Percentiles rank a stretch among this genome's conserved stretches.
Conservation (phyloP, 2,888 invertebrate genomes). For the Macrosiphum euphorbiae region DNA sequence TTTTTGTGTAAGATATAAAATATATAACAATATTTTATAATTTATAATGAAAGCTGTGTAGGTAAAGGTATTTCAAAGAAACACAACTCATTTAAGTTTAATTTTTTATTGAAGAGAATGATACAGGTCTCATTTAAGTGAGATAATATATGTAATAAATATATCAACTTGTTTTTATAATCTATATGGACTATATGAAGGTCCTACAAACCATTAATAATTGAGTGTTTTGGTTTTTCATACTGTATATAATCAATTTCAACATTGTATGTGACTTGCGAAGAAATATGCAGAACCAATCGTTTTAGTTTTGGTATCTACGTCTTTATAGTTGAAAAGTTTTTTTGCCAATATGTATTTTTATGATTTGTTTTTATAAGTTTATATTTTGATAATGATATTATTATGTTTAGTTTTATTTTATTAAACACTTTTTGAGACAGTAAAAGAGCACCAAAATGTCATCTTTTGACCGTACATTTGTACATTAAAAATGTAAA, state of each 20-base stretch:
- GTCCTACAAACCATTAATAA: slow-evolving; percentile 40
- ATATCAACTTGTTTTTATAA: neutral
- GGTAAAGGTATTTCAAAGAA: neutral
- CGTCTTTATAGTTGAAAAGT: neutral
- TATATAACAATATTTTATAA: neutral
- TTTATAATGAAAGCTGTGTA: neutral
- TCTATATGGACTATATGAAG: slow-evolving; percentile 25
- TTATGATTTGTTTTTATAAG: neutral
- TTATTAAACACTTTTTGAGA: neutral
- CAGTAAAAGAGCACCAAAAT: neutral
- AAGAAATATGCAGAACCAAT: slow-evolving; percentile 46
- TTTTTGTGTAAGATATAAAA: neutral
- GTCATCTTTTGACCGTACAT: neutral
- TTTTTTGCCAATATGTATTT: neutral
- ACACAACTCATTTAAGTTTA: neutral
- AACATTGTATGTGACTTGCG: slow-evolving; percentile 23
- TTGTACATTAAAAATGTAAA: neutral
- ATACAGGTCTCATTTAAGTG: neutral
- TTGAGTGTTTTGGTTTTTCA: slow-evolving; percentile 28
- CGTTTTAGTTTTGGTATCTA: slow-evolving; percentile 45
- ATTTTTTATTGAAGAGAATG: neutral
- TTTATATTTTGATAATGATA: neutral
- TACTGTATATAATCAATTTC: slow-evolving; percentile 37
- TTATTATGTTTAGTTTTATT: neutral
- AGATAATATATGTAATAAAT: neutral